Base-by-base conservation (phyloP, 2,113 vertebrate genomes). In the Acrocephalus kingi region DNA sequence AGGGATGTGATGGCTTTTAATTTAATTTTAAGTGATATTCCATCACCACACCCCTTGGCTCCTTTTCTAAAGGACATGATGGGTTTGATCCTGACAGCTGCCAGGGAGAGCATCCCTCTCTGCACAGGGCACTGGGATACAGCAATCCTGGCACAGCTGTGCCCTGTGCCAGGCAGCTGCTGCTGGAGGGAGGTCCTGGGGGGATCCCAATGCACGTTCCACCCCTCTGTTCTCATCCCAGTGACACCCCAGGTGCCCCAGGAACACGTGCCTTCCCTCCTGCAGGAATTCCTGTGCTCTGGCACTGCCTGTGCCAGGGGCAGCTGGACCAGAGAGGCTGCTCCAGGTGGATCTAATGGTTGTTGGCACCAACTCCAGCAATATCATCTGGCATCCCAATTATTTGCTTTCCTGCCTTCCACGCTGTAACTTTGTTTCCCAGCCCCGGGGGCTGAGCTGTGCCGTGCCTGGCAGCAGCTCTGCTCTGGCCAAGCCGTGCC, bases 201-300 rank as follows among this genome's bases (percentile, higher is more conserved):
- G 46, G 21, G 16, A 68, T 48, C 78, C 54, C 25, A 61, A 18
- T 5, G 28, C 54, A 13, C 0, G 2, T 43, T 74, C 66, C 74
- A 55, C 55, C 95, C 91, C 87, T 90, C 90, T 94, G 90, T 59
- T 96, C 85, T 73, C 87, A 73, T 76, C 85, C 79, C 83, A 90
- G 63, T 87, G 51, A 95, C 73, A 87, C 86, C 83, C 89, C 85
- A 93, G 90, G 79, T 67, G 94, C 68, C 74, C 84, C 30, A 33
- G 90, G 90, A 91, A 45, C 94, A 97, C 96, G 95, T 56, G 90
- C 94, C 80, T 97, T 93, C 64, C 22, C 28, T 28, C 31, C 89
- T 64, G 5, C 46, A 72, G 87, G 39, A 94, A 92, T 59, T 81
- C 92, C 94, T 3, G 6, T 2, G 21, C 89, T 83, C 91, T 5